phyloP scores from a whole-genome alignment of 1,140 invertebrate genomes.

The Reticulitermes speratus region DNA sequence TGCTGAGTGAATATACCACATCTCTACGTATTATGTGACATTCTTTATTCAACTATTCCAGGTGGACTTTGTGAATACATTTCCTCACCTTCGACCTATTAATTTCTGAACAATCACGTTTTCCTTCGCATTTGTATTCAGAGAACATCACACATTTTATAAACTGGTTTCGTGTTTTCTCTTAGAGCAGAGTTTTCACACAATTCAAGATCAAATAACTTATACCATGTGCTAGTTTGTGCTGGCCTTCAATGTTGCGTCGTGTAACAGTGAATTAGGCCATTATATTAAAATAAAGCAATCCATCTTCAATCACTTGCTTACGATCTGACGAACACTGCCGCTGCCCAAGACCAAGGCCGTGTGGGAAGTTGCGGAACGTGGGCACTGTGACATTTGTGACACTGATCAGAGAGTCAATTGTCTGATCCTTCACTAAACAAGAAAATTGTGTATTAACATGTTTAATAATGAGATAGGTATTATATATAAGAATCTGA shows the following conservation, averaged over 20 bases:
- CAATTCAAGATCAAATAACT: background rate
- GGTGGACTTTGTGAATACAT: background rate
- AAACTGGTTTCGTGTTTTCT: background rate
- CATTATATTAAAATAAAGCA: too few species aligned
- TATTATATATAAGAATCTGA: too few species aligned
- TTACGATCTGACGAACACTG: too few species aligned
- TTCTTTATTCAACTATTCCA: background rate
- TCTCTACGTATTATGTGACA: background rate
- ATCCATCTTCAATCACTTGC: too few species aligned
- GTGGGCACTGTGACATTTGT: too few species aligned
- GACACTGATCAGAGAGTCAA: too few species aligned
- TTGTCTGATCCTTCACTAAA: too few species aligned
- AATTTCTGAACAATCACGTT: background rate
- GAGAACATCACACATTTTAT: background rate
- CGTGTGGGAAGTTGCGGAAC: too few species aligned
- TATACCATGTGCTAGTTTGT: background rate
- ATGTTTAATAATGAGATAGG: too few species aligned
- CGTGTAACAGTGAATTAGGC: background rate
- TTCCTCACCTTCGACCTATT: background rate
- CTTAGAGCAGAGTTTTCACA: background rate
- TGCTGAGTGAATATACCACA: background rate
- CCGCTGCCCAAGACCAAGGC: too few species aligned
- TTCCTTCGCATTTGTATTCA: background rate
- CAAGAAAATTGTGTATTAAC: too few species aligned
- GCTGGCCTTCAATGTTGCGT: background rate